A percentile compares a stretch with the other conserved stretches of the same genome.
Conservation (phyloP, 2,113 vertebrate genomes). For the Sapajus apella region DNA sequence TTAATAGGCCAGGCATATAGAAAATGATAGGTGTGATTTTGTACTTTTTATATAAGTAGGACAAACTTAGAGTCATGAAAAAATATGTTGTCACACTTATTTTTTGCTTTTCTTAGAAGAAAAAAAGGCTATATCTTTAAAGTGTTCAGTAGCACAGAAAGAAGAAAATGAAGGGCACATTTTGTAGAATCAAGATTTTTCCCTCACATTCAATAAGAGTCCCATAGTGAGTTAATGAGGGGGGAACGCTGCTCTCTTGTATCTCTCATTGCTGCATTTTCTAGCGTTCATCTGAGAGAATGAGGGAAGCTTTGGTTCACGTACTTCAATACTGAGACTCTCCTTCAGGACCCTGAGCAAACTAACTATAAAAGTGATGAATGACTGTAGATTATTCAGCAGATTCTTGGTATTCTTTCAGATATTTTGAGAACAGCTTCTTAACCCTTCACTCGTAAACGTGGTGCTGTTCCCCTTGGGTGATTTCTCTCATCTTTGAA, state of each 20-base stretch:
- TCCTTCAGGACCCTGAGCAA: conserved; percentile 27
- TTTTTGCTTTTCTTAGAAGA: conserved; percentile 48
- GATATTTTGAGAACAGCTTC: conserved; percentile 24
- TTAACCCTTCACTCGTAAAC: background rate
- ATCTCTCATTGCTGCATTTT: background rate
- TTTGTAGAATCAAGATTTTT: conserved; percentile 35
- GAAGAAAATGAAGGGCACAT: background rate
- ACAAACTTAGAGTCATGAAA: conserved; percentile 59
- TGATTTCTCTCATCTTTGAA: background rate
- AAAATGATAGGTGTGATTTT: conserved; percentile 11
- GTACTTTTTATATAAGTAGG: conserved; percentile 51
- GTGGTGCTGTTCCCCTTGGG: background rate
- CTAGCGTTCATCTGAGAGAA: background rate
- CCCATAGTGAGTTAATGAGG: background rate
- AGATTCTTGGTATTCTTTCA: background rate
- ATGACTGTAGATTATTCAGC: background rate
- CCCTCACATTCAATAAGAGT: background rate
- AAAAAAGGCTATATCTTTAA: background rate
- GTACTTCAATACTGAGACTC: background rate
- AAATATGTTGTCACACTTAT: conserved; percentile 49
- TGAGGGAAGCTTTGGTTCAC: background rate
- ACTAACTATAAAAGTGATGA: conserved; percentile 2
- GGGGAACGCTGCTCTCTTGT: background rate
- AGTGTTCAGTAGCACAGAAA: background rate
- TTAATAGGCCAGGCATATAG: background rate